Conservation (phyloP, 2,797 vertebrate species). For the Muraenolepis orangiensis region DNA sequence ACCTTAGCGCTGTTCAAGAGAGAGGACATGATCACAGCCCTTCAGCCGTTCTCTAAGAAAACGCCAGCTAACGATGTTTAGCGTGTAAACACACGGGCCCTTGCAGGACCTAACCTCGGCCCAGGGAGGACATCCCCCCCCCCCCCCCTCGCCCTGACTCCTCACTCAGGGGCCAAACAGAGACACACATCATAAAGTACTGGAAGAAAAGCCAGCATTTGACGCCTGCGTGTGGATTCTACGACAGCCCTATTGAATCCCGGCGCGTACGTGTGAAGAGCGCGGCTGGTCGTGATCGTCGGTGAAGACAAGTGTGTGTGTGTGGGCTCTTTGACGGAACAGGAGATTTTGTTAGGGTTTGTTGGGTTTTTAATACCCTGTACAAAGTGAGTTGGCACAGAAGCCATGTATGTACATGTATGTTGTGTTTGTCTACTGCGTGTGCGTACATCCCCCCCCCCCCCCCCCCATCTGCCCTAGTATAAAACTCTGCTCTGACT, state of each 20-base stretch:
- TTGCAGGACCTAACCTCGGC: background rate
- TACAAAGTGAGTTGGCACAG: background rate
- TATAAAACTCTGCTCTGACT: conserved; percentile 2
- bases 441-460: no score
- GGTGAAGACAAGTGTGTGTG: background rate
- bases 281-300: background rate
- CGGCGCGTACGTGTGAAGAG: conserved; percentile 23
- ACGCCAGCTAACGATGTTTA: background rate
- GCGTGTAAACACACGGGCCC: background rate
- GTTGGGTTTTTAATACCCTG: background rate
- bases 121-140: background rate
- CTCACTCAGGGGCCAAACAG: background rate
- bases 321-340: background rate
- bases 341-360: no score
- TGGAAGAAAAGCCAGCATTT: conserved; percentile 36
- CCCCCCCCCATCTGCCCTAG: background rate
- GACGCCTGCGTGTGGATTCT: conserved; percentile 33
- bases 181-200: background rate
- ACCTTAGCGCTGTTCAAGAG: background rate
- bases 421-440: background rate
- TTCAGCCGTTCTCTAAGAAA: conserved; percentile 3
- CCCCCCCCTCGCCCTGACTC: no score
- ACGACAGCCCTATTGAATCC: conserved; percentile 27
- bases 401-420: background rate
- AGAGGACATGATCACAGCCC: conserved; percentile 3